Evolutionary conservation across 2,113 vertebrate species (phyloP), one percentile per base, ranked within the genome.

Genomic region (Callochromis pleurospilus): DNA sequence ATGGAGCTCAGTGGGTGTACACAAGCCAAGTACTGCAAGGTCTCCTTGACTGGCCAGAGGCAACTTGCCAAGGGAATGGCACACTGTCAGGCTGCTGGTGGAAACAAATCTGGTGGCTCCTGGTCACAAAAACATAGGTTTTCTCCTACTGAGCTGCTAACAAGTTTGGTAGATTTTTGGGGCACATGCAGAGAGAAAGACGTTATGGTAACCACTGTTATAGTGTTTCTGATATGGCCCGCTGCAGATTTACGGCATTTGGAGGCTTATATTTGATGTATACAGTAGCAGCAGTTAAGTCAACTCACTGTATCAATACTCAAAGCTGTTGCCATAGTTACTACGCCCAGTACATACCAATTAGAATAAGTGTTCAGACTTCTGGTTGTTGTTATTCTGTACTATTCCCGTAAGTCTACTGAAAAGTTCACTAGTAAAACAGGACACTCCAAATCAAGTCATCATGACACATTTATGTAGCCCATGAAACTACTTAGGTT

Each of bases 381-480:
- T 82, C 21, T 73, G 45, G 8, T 26, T 15, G 17, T 40, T 49
- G 6, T 33, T 54, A 10, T 26, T 60, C n/a, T 68, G 9, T 31
- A 73, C 33, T 53, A 42, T 83, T 19, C 26, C 31, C 17, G 13
- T 15, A 70, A 31, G 21, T 83, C 14, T 29, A 3, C 21, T 47
- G 10, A 42, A 79, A 62, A 26, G 24, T 33, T 75, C 47, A 47
- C 31, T 80, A 13, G 68, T 87, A 33, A 73, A 62, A 86, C 26
- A 14, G 19, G 53, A 82, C 24, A 13, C 55, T 89, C 81, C 62
- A 90, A 89, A 94, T 87, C 54, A 92, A 94, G 88, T 65, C 85
- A 75, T 90, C 89, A 83, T 49, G 31, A 75, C 83, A 88, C 70
- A 88, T 93, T 90, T 88, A 90, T 87, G 70, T n/a, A 88, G 70